Evolutionary conservation across 2,113 vertebrate genomes (phyloP), one percentile per base, ranked within the genome.

Genomic region (Hemichromis elongatus): DNA sequence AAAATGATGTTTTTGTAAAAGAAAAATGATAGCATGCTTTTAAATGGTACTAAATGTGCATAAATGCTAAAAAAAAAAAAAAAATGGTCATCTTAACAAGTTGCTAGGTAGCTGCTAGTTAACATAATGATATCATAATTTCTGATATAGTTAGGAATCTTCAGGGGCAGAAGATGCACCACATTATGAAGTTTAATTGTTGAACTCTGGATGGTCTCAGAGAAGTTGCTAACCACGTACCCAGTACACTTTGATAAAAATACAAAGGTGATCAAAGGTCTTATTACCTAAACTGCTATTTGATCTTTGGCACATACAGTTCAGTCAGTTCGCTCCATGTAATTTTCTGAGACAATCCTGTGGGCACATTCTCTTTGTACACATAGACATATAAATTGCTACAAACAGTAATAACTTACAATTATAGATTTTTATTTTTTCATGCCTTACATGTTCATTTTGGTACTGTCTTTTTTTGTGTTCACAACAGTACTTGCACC

Each of bases 321-420:
- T 42, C 8, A 70, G 21, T 70, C 37, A 26, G 0, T 26, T 45
- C 45, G 21, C 8, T 18, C 13, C 0, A 21, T 45, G 13, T 45
- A 45, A 10, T 45, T 70, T 6, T 45, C 66, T 26, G 40, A 11
- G 66, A 70, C 21, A 18, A 3, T 26, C 66, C 1, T 16, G 66
- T 26, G 37, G 40, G 45, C 5, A 45, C 40, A 1, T 70, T 13
- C 45, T 70, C 21, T 24, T 9, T 68, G n/a, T 9, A 0, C 35
- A 42, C 63, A 42, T 9, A 66, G n/a, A 45, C 13, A 9, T 4
- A 70, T 3, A 45, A 21, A 70, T 7, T 42, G 13, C 37, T 26
- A 9, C 66, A 45, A 11, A 70, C 21, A 18, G 66, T 7, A 0
- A 70, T 26, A 70, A 45, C 40, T 45, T 70, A 45, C 0, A 26